Evolutionary conservation across 37 sponge, comb jelly and placozoan genomes (phyloP), one percentile per base, ranked within the genome.

Genomic region (Mnemiopsis leidyi): DNA sequence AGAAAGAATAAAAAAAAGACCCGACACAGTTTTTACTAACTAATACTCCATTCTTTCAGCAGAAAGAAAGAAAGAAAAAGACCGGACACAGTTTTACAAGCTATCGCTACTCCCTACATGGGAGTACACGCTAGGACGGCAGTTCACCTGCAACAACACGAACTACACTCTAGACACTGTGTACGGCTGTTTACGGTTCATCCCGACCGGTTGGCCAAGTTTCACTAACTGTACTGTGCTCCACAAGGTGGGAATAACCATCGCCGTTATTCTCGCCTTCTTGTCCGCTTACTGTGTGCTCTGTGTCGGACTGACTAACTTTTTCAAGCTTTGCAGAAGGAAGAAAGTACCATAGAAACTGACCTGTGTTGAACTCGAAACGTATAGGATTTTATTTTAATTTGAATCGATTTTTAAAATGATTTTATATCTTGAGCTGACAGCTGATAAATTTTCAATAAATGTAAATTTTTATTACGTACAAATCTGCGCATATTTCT

Each of bases 191-290:
- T 36, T 77, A 26, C 79, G 33, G 35, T 77, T 77, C 79, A 18
- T 77, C 1, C 79, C 79, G 3, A 77, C 32, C 16, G 79, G 79
- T 9, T 77, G 79, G 79, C 79, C 79, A 33, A 31, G 79, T 18
- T 77, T 77, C 79, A 77, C 79, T 9, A 77, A 77, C 79, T 77
- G 79, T 77, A 77, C 79, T 36, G 33, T 32, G 5, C 79, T 77
- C 9, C 79, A 77, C 18, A 77, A 77, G 36, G 32, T 77, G 20
- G 79, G 79, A 3, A 77, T 77, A 2, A 77, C 79, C 33, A 26
- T 77, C 18, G 33, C 18, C 18, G 79, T 77, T 1, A 32, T 77
- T 1, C 16, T 77, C 36, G 32, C 32, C 16, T 77, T 77, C 79
- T 36, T 77, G 2, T 33, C 79, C 16, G 79, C 79, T 2, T 77